Conservation (phyloP, 1,140 invertebrate genomes). For the Pissodes strobi region DNA sequence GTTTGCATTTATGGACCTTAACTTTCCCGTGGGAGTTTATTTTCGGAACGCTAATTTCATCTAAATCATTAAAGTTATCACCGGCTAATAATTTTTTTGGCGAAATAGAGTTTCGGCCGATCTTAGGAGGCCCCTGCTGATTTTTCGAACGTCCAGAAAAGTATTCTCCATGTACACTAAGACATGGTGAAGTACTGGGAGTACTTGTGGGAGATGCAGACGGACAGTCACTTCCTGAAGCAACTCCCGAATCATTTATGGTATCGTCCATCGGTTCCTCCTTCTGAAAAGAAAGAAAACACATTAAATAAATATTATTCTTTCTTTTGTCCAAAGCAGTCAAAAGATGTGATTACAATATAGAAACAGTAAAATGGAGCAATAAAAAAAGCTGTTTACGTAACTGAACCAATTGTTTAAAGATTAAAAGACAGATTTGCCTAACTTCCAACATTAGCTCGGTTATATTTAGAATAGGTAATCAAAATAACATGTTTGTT, state of each 20-base stretch:
- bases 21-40: conserved; percentile 82
- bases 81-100: conserved; percentile 33
- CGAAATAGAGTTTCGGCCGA: conserved; percentile 48
- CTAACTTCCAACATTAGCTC: conserved; percentile 6
- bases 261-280: conserved; percentile 52
- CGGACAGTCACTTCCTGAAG: conserved; percentile 48
- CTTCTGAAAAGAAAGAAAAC: conserved; percentile 52
- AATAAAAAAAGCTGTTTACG: conserved; percentile 35
- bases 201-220: conserved; percentile 50
- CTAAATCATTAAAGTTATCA: conserved; percentile 57
- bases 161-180: too few species aligned
- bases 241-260: conserved; percentile 51
- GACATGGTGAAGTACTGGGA: conserved; percentile 8
- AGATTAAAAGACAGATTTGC: conserved; percentile 31
- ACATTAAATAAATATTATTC: conserved; percentile 16
- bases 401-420: conserved; percentile 30
- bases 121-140: too few species aligned
- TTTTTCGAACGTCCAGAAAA: too few species aligned
- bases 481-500: conserved; percentile 35
- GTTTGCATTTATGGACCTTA: conserved; percentile 91
- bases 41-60: conserved; percentile 71
- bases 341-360: conserved; percentile 1
- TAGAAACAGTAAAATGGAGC: conserved; percentile 11
- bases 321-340: background rate
- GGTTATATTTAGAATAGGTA: conserved; percentile 30